These are phyloP conservation scores for Silurus glanis DNA, from an alignment of 2,113 vertebrate genomes.

Conservation along the genomic window DNA sequence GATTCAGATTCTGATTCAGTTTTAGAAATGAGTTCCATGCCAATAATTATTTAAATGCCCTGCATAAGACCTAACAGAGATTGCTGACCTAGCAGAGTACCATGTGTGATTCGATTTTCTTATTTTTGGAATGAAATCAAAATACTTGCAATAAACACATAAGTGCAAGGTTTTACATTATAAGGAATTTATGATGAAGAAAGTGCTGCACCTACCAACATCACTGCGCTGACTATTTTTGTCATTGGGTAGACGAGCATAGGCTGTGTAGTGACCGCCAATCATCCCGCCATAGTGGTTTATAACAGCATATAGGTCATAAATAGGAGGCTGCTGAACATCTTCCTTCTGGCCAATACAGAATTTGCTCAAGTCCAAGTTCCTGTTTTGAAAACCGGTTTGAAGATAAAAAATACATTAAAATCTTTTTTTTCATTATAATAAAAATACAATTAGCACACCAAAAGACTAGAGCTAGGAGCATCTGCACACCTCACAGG, in stretches of 20 bases:
- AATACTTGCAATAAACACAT: background rate
- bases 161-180: background rate
- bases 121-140: background rate
- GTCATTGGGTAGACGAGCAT: conserved; percentile 89
- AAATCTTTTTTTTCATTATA: background rate
- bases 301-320: conserved; percentile 95
- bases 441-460: background rate
- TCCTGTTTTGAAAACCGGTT: conserved; percentile 68
- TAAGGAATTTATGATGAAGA: background rate
- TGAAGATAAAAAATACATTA: no score
- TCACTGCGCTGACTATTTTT: conserved; percentile 98
- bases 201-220: conserved; percentile 79
- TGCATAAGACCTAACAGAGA: background rate
- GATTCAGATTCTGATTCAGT: background rate
- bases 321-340: conserved; percentile 88
- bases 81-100: background rate
- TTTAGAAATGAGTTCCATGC: background rate
- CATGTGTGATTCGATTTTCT: background rate
- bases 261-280: conserved; percentile 96
- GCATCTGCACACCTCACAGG: conserved; percentile 82
- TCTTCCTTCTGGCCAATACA: conserved; percentile 96
- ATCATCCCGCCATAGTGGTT: conserved; percentile 99
- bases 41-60: background rate
- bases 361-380: conserved; percentile 94
- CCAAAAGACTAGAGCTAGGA: background rate